Conservation (phyloP, 2,888 invertebrate genomes). For the Morpho deidamia region DNA sequence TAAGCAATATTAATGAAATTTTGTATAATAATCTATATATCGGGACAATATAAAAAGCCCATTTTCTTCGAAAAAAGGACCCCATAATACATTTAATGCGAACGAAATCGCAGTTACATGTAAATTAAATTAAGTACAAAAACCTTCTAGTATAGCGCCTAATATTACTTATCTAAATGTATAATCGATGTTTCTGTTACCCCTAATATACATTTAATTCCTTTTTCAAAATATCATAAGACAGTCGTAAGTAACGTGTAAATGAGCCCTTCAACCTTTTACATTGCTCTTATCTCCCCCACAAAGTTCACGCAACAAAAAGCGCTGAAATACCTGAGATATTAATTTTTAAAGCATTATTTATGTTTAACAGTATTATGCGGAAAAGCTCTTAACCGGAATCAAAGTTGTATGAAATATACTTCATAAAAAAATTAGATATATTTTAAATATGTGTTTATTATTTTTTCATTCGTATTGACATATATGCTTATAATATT, state of each 20-base stretch:
- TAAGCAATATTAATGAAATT: too few species aligned
- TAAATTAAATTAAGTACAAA: too few species aligned
- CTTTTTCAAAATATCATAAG: not conserved
- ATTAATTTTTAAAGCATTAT: slow-evolving; percentile 36
- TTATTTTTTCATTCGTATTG: not conserved
- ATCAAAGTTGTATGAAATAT: slow-evolving; percentile 4
- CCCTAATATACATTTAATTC: not conserved
- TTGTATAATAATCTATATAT: too few species aligned
- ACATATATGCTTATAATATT: too few species aligned
- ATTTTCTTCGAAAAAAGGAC: too few species aligned
- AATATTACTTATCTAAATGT: too few species aligned
- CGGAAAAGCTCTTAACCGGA: slow-evolving; percentile 1
- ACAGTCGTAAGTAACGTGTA: not conserved
- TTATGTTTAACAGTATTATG: slow-evolving; percentile 26
- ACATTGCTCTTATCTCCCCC: slow-evolving; percentile 14
- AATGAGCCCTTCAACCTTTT: slow-evolving; percentile 16
- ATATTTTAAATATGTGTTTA: not conserved
- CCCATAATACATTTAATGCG: too few species aligned
- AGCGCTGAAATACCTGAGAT: slow-evolving; percentile 25
- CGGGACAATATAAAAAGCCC: too few species aligned
- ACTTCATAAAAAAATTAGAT: not conserved
- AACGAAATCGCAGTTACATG: too few species aligned
- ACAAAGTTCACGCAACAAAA: slow-evolving; percentile 19
- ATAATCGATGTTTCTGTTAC: not conserved
- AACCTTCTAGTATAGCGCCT: too few species aligned